Percentiles rank a stretch among this genome's conserved stretches.
These are phyloP conservation scores for Furnarius figulus DNA, from an alignment of 2,113 vertebrate species.

Conservation along the genomic window DNA sequence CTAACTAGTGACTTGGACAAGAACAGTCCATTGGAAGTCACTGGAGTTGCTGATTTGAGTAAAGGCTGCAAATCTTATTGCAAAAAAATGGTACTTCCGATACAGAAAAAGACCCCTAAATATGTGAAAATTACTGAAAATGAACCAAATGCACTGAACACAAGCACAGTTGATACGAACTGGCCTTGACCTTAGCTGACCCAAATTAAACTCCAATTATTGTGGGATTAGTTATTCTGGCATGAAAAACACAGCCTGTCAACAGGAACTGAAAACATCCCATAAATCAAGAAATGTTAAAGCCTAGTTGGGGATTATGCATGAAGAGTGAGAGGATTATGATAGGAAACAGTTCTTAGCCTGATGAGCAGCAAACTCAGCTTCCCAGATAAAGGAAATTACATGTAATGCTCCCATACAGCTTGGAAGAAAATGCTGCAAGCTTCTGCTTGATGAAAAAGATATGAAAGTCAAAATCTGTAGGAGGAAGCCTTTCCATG, in stretches of 20 bases:
- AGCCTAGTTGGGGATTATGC: conserved; percentile 32
- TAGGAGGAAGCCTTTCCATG: conserved; percentile 7
- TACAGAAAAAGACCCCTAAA: neutral
- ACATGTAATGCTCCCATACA: conserved; percentile 13
- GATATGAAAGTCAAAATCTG: conserved; percentile 1
- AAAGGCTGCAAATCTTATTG: neutral
- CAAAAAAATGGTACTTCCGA: neutral
- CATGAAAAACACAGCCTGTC: conserved; percentile 35
- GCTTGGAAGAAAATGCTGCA: conserved; percentile 29
- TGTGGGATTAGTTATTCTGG: conserved; percentile 14
- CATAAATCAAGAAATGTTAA: conserved; percentile 24
- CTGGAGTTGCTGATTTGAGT: neutral
- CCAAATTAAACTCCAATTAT: conserved; percentile 3
- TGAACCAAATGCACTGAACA: neutral
- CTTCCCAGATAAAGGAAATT: conserved; percentile 35
- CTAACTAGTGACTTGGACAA: neutral
- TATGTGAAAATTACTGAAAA: neutral
- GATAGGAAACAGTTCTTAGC: conserved; percentile 26
- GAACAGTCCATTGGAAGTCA: neutral
- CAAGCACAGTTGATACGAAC: neutral
- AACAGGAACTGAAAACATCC: conserved; percentile 22
- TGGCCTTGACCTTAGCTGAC: neutral
- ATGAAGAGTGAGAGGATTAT: conserved; percentile 25
- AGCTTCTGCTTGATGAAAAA: conserved; percentile 44
- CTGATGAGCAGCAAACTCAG: conserved; percentile 25